A percentile compares a stretch with the other conserved stretches of the same genome.
phyloP scores from a whole-genome alignment of 2,797 vertebrate genomes.

The Crossoptilon crossoptilon region DNA sequence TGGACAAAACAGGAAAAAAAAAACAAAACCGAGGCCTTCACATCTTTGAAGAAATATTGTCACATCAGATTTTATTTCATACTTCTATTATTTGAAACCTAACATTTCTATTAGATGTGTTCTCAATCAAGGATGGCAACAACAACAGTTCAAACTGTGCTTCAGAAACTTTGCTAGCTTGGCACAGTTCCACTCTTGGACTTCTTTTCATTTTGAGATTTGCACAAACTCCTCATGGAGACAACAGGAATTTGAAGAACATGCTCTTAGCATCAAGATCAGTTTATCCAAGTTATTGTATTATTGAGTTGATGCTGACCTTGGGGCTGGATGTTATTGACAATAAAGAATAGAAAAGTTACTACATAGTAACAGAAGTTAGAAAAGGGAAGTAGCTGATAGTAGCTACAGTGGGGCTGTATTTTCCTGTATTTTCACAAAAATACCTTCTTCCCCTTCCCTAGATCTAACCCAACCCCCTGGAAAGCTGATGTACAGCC shows the following conservation, averaged over 20 bases:
- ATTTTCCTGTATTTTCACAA: background rate
- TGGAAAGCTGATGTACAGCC: background rate
- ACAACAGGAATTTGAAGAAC: slow-evolving; percentile 34
- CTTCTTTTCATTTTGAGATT: background rate
- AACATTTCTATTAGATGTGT: background rate
- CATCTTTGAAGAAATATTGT: background rate
- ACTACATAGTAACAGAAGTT: background rate
- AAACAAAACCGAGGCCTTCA: background rate
- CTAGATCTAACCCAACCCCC: background rate
- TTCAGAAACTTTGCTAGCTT: background rate
- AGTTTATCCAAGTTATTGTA: background rate
- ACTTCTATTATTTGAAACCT: background rate
- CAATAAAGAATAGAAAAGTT: background rate
- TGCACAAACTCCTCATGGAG: background rate
- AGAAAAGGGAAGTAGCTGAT: background rate
- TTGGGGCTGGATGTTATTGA: background rate
- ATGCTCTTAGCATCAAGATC: background rate
- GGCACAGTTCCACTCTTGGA: background rate
- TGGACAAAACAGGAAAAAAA: background rate
- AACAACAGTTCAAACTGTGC: fast-evolving
- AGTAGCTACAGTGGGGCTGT: background rate
- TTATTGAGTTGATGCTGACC: background rate
- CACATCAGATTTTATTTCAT: background rate
- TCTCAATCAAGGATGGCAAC: background rate
- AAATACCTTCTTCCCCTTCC: background rate